Percentiles rank a stretch among this genome's conserved stretches.
Conservation (phyloP, 2,113 vertebrate genomes). For the Bothrops jararaca region DNA sequence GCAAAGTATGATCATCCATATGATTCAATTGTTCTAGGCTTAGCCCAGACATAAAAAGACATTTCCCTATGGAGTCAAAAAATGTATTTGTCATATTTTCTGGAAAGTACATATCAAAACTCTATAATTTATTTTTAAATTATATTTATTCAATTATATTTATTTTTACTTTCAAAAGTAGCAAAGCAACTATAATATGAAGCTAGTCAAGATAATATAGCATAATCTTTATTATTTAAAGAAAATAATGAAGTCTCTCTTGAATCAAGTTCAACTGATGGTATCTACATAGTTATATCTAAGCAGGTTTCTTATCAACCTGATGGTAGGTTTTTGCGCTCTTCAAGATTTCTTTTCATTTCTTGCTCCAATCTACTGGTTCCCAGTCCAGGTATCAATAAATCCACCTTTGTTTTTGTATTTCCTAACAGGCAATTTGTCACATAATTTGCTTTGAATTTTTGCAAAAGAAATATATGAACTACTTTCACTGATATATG, state of each 20-base stretch:
- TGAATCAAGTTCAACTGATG: not conserved
- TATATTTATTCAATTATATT: not conserved
- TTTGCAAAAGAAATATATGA: not conserved
- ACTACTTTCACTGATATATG: not conserved
- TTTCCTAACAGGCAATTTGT: not conserved
- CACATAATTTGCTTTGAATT: not conserved
- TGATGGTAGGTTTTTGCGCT: not conserved
- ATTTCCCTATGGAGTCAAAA: slow-evolving; percentile 83
- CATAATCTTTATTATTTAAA: not conserved
- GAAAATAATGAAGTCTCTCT: not conserved
- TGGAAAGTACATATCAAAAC: not conserved
- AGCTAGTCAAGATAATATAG: not conserved
- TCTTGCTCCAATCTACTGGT: not conserved
- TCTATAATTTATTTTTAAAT: not conserved
- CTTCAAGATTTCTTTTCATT: not conserved
- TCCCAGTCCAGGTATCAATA: not conserved
- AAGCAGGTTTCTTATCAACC: not conserved
- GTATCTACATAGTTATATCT: not conserved
- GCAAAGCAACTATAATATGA: not conserved
- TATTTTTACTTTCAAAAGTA: not conserved
- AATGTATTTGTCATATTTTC: not conserved
- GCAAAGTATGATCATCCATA: slow-evolving; percentile 85
- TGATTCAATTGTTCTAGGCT: slow-evolving; percentile 91
- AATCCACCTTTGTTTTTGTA: not conserved
- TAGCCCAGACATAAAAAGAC: slow-evolving; percentile 94